Evolutionary conservation across 2,797 vertebrate genomes (phyloP).

Genomic region (Danio albolineatus): DNA sequence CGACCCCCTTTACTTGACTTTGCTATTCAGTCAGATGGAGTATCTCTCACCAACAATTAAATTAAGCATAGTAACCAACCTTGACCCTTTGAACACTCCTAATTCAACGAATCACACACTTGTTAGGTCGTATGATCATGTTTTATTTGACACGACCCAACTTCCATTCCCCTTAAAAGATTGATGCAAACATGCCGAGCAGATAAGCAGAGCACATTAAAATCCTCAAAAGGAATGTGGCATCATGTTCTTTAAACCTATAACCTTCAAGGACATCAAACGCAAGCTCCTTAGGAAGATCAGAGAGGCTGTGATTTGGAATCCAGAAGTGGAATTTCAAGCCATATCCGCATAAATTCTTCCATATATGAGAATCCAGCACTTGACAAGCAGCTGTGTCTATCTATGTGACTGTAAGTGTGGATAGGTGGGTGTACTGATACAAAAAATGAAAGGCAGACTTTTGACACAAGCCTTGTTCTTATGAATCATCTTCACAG

Average conservation of each 20-base stretch:
- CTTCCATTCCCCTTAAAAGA: conserved; percentile 6
- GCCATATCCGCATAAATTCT: not conserved
- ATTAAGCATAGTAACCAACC: not conserved
- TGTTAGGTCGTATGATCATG: not conserved
- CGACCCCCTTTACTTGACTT: too few species aligned
- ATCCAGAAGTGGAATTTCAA: not conserved
- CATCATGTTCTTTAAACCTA: conserved; percentile 20
- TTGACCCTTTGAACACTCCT: not conserved
- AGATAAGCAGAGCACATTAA: not conserved
- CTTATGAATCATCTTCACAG: conserved; percentile 38
- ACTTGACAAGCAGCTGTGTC: conserved; percentile 20
- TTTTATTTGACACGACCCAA: not conserved
- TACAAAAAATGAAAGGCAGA: not conserved
- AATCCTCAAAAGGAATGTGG: conserved; percentile 12
- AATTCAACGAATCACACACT: not conserved
- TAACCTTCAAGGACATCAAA: conserved; percentile 18
- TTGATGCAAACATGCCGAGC: not conserved
- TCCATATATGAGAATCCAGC: not conserved
- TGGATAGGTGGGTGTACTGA: conserved; percentile 3
- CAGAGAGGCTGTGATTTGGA: not conserved
- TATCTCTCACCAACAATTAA: not conserved
- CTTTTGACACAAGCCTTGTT: conserved; percentile 18
- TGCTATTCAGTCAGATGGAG: not conserved
- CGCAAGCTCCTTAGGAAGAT: conserved; percentile 23
- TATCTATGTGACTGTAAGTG: not conserved